phyloP scores from a whole-genome alignment of 2,888 invertebrate genomes.

The Erebia aethiops region DNA sequence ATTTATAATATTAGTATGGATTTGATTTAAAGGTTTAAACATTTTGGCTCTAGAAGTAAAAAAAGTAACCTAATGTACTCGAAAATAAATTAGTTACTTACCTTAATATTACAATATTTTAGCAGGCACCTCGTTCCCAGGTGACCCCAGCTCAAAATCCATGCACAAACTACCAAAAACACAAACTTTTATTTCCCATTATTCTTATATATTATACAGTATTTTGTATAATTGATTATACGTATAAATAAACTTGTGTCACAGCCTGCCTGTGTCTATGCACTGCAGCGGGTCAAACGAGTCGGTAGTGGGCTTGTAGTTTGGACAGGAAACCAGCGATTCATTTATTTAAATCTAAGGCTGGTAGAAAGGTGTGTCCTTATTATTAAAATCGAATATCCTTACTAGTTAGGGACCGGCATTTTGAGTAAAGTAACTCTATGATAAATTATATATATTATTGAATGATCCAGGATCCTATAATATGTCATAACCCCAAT shows the following conservation, averaged over 20 bases:
- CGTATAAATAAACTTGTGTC: constrained; percentile 29
- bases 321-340: constrained; percentile 28
- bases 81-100: neutral
- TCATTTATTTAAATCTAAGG: neutral
- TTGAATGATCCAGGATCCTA: too few species aligned
- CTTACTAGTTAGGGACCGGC: neutral
- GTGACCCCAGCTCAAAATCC: constrained; percentile 18
- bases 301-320: constrained; percentile 18
- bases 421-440: neutral
- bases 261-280: constrained; percentile 19
- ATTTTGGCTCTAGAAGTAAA: too few species aligned
- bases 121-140: neutral
- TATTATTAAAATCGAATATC: neutral
- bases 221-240: constrained; percentile 19
- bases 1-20: too few species aligned
- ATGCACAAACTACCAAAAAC: constrained; percentile 18
- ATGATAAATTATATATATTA: too few species aligned
- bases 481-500: too few species aligned
- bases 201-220: constrained; percentile 15
- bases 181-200: constrained; percentile 20
- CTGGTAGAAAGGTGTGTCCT: constrained; percentile 18
- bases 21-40: too few species aligned
- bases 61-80: too few species aligned
- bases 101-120: constrained; percentile 14
- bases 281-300: constrained; percentile 27